These are phyloP conservation scores for Cirrhinus molitorella DNA, from an alignment of 2,797 vertebrate species.

Conservation along the genomic window DNA sequence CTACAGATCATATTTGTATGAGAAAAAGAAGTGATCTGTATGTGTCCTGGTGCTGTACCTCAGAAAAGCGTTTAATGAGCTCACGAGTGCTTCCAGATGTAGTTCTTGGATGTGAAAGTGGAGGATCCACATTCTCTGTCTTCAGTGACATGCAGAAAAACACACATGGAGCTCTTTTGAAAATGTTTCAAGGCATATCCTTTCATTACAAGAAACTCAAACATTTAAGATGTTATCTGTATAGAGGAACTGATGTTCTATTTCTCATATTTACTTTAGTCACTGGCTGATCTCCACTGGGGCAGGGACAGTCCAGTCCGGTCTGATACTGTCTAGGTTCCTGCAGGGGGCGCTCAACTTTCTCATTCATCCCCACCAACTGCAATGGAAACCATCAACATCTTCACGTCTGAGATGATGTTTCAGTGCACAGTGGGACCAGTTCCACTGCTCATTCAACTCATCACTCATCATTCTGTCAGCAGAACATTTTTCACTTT, in stretches of 20 bases:
- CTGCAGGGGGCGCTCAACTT: not conserved
- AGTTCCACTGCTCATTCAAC: not conserved
- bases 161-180: no score
- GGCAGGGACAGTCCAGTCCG: no score
- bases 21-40: no score
- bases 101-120: not conserved
- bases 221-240: no score
- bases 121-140: not conserved
- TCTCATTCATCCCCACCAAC: not conserved
- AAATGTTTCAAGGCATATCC: no score
- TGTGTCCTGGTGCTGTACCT: not conserved
- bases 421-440: not conserved
- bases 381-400: not conserved
- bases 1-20: not conserved
- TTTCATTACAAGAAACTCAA: not conserved
- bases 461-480: not conserved
- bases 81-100: not conserved
- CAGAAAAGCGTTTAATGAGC: not conserved
- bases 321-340: not conserved
- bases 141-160: not conserved
- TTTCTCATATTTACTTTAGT: no score
- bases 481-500: not conserved
- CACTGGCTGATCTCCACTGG: no score
- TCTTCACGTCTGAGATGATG: not conserved
- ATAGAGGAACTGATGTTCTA: not conserved